A percentile compares a stretch with the other conserved stretches of the same genome.
phyloP scores from a whole-genome alignment of 2,113 vertebrate species.

The Motacilla tschutschensis region DNA sequence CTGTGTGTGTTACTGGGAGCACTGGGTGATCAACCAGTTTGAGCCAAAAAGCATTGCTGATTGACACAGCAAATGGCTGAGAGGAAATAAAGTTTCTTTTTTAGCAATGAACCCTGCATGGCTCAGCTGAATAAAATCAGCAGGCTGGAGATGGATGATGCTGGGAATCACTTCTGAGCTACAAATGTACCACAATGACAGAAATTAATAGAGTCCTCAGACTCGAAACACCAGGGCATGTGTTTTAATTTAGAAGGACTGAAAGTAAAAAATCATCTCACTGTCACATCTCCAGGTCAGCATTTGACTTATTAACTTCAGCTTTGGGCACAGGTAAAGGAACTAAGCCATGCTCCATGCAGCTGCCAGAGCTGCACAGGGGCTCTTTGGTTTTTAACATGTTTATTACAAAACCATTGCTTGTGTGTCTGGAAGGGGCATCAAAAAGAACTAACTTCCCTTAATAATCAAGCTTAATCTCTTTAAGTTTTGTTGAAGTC shows the following conservation, averaged over 20 bases:
- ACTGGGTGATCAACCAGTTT: not conserved
- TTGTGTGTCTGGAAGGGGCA: not conserved
- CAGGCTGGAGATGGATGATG: constrained; percentile 20
- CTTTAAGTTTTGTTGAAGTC: constrained; percentile 25
- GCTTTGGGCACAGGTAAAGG: not conserved
- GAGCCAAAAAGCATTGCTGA: not conserved
- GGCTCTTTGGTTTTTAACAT: not conserved
- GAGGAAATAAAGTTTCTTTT: not conserved
- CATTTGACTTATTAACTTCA: constrained; percentile 7
- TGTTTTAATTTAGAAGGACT: constrained; percentile 30
- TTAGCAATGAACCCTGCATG: not conserved
- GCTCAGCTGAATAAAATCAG: constrained; percentile 20
- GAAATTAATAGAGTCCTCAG: not conserved
- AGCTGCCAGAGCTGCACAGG: not conserved
- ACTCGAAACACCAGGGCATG: not conserved
- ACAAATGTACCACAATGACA: not conserved
- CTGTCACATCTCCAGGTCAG: not conserved
- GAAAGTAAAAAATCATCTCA: constrained; percentile 14
- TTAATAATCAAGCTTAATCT: constrained; percentile 43
- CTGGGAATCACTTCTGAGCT: not conserved
- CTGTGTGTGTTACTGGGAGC: not conserved
- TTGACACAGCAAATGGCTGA: not conserved
- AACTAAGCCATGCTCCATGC: not conserved
- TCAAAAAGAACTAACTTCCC: not conserved
- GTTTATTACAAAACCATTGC: not conserved